These are phyloP conservation scores for Melanotaenia maccullochi DNA, from an alignment of 2,797 vertebrate species.

Conservation along the genomic window DNA sequence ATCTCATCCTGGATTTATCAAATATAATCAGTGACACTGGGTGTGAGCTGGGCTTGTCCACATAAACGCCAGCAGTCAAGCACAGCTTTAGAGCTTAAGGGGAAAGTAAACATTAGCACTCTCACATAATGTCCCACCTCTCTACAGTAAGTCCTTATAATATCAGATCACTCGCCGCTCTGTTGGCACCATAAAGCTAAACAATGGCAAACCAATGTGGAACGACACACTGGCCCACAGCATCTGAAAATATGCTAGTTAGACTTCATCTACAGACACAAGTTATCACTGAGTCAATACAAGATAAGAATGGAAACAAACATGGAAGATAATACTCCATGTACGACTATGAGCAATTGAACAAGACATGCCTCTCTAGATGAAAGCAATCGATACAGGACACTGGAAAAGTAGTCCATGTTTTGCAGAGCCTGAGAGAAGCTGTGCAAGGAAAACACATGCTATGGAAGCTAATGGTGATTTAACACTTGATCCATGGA, in stretches of 20 bases:
- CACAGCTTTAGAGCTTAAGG: slow-evolving; percentile 61
- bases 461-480: not conserved
- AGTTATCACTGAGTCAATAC: slow-evolving; percentile 32
- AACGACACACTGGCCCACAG: not conserved
- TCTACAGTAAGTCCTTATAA: slow-evolving; percentile 17
- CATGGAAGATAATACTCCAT: not conserved
- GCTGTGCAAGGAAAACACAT: not conserved
- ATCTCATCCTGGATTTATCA: slow-evolving; percentile 20
- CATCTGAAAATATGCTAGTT: slow-evolving; percentile 12
- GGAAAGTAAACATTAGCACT: slow-evolving; percentile 52
- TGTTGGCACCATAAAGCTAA: not conserved
- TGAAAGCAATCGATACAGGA: not conserved
- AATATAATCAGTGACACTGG: slow-evolving; percentile 26
- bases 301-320: slow-evolving; percentile 34
- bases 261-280: slow-evolving; percentile 13
- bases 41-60: slow-evolving; percentile 30
- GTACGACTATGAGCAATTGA: not conserved
- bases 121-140: slow-evolving; percentile 18
- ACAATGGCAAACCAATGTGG: not conserved
- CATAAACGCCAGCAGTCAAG: slow-evolving; percentile 40
- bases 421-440: not conserved
- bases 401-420: not conserved
- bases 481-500: not conserved
- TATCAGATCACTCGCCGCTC: slow-evolving; percentile 10
- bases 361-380: not conserved